Evolutionary conservation across 2,797 vertebrate species (phyloP).

Genomic region (Sebastes reedi): DNA sequence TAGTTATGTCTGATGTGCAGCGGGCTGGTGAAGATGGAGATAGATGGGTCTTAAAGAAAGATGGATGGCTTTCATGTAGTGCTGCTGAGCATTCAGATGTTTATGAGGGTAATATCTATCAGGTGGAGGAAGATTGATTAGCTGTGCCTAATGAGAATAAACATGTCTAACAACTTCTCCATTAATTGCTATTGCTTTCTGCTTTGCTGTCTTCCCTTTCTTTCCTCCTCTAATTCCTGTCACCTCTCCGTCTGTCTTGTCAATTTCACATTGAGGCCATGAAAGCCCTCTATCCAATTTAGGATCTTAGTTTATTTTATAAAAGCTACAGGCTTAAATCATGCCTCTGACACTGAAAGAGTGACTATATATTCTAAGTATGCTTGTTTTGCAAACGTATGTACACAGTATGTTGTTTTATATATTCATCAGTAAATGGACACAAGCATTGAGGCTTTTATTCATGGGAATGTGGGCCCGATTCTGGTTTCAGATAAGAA

Average conservation of each 20-base stretch:
- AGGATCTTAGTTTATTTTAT: constrained; percentile 6
- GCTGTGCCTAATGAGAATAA: constrained; percentile 54
- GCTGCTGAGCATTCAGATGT: constrained; percentile 35
- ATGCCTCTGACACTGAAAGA: neutral
- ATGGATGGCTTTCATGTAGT: constrained; percentile 47
- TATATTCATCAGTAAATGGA: constrained; percentile 7
- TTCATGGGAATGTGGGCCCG: neutral
- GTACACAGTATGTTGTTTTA: neutral
- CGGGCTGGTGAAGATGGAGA: constrained; percentile 44
- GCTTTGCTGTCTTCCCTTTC: neutral
- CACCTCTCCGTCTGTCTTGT: constrained; percentile 33
- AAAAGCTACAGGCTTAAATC: constrained; percentile 20
- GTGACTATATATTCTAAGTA: neutral
- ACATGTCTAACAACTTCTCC: constrained; percentile 37
- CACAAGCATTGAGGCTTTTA: neutral
- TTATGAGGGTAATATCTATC: constrained; percentile 53
- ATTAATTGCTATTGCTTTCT: constrained; percentile 31
- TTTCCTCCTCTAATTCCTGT: constrained; percentile 22
- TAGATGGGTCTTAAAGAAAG: constrained; percentile 45
- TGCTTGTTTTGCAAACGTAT: neutral
- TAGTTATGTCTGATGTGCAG: constrained; percentile 22
- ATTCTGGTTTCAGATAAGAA: neutral
- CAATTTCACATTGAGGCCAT: constrained; percentile 23
- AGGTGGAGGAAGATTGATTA: constrained; percentile 58
- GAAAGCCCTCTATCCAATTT: constrained; percentile 26